phyloP scores from a whole-genome alignment of 2,888 invertebrate species.

The Ernsta delagoae region DNA sequence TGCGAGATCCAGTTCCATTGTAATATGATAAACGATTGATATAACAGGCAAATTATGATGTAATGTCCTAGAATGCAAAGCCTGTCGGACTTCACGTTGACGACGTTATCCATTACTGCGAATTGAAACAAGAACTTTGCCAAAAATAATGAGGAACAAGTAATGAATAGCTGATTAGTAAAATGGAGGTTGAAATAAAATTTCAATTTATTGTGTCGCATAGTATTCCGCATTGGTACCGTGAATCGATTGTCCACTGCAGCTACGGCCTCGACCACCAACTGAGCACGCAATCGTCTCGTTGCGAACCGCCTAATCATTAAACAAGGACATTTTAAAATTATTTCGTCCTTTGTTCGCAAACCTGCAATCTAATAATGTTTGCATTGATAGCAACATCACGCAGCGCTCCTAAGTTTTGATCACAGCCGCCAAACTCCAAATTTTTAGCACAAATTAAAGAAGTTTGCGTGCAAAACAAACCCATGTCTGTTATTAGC shows the following conservation, averaged over 20 bases:
- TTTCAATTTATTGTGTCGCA: conserved; percentile 71
- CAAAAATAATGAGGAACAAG: conserved; percentile 22
- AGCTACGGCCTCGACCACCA: conserved; percentile 77
- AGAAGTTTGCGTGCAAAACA: background rate
- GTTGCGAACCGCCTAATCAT: conserved; percentile 61
- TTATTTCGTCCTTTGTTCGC: conserved; percentile 30
- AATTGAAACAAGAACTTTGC: background rate
- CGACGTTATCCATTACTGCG: conserved; percentile 28
- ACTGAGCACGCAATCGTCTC: conserved; percentile 75
- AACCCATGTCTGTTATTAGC: background rate
- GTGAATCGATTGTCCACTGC: conserved; percentile 81
- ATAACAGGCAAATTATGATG: conserved; percentile 49
- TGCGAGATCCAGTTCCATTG: too few species aligned
- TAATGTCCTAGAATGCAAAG: conserved; percentile 44
- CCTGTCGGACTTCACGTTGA: conserved; percentile 41
- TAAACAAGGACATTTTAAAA: conserved; percentile 51
- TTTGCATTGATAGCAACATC: conserved; percentile 1
- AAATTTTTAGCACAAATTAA: background rate
- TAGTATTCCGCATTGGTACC: conserved; percentile 75
- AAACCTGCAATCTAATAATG: conserved; percentile 14
- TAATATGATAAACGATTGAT: too few species aligned
- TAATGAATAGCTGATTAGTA: conserved; percentile 51
- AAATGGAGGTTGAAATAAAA: conserved; percentile 50
- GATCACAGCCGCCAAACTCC: background rate
- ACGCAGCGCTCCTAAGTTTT: background rate